Percentiles rank a stretch among this genome's conserved stretches.
Evolutionary conservation across 2,797 vertebrate species (phyloP).

Genomic region (Epinephelus malabaricus): DNA sequence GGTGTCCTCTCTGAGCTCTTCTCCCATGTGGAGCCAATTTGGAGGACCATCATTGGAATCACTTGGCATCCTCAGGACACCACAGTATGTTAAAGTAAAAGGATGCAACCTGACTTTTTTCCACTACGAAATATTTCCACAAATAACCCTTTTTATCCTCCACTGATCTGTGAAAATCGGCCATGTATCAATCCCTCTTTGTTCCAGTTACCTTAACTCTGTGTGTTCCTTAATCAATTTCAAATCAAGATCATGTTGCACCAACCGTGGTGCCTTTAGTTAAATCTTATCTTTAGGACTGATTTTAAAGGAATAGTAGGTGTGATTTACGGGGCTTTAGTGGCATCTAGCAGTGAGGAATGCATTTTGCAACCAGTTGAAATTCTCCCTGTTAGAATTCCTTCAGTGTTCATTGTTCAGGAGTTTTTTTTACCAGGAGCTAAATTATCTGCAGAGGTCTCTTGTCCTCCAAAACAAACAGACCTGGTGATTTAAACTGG

Average conservation of each 20-base stretch:
- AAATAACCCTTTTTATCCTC: slow-evolving; percentile 7
- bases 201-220: not conserved
- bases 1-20: slow-evolving; percentile 4
- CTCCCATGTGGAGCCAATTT: slow-evolving; percentile 17
- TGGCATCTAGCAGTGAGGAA: too few relatives aligned
- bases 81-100: slow-evolving; percentile 17
- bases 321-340: too few relatives aligned
- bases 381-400: too few relatives aligned
- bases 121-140: slow-evolving; percentile 1
- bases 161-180: not conserved
- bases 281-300: too few relatives aligned
- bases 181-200: not conserved
- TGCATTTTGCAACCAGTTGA: too few relatives aligned
- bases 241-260: not conserved
- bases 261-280: not conserved
- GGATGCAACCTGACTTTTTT: slow-evolving; percentile 1
- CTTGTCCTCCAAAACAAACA: too few relatives aligned
- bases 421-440: too few relatives aligned
- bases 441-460: too few relatives aligned
- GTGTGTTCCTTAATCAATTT: not conserved
- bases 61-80: slow-evolving; percentile 11
- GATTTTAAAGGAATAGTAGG: too few relatives aligned
- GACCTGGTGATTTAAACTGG: too few relatives aligned
- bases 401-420: too few relatives aligned
- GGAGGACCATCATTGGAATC: slow-evolving; percentile 1